Evolutionary conservation across 2,888 invertebrate species (phyloP).

Genomic region (Gisinianus flammeolus): DNA sequence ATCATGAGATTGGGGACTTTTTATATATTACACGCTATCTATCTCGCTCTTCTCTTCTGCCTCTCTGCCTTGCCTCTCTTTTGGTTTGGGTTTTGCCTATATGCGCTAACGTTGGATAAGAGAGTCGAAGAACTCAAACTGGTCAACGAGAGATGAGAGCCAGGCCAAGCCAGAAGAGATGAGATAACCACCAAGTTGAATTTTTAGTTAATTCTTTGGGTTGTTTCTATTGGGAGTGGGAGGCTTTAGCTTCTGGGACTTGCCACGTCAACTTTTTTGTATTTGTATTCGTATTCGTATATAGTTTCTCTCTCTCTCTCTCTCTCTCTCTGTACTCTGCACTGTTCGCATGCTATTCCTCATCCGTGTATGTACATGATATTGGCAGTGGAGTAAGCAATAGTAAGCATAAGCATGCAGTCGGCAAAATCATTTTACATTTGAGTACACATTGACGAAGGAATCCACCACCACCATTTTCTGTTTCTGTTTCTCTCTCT

Average conservation of each 20-base stretch:
- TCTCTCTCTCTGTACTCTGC: neutral
- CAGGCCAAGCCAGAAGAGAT: slow-evolving; percentile 11
- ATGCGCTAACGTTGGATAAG: neutral
- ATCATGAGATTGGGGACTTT: slow-evolving; percentile 36
- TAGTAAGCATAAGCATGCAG: slow-evolving; percentile 2
- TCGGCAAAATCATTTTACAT: slow-evolving; percentile 20
- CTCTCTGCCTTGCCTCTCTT: neutral
- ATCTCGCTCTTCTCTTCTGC: neutral
- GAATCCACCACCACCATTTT: neutral
- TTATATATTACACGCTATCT: neutral
- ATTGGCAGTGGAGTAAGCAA: neutral
- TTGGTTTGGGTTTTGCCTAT: neutral
- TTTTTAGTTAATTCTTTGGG: slow-evolving; percentile 25
- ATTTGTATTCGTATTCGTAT: neutral
- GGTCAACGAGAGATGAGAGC: slow-evolving; percentile 5
- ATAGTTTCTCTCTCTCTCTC: neutral
- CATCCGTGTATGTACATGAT: neutral
- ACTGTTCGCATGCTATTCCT: neutral
- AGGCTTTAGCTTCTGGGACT: slow-evolving; percentile 36
- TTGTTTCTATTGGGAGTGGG: slow-evolving; percentile 25
- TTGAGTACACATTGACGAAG: neutral
- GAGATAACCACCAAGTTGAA: slow-evolving; percentile 36
- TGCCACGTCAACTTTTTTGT: slow-evolving; percentile 30
- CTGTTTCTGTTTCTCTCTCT: neutral
- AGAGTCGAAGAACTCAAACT: slow-evolving; percentile 33